Conservation (phyloP, 2,113 vertebrate species). For the Promerops cafer region DNA sequence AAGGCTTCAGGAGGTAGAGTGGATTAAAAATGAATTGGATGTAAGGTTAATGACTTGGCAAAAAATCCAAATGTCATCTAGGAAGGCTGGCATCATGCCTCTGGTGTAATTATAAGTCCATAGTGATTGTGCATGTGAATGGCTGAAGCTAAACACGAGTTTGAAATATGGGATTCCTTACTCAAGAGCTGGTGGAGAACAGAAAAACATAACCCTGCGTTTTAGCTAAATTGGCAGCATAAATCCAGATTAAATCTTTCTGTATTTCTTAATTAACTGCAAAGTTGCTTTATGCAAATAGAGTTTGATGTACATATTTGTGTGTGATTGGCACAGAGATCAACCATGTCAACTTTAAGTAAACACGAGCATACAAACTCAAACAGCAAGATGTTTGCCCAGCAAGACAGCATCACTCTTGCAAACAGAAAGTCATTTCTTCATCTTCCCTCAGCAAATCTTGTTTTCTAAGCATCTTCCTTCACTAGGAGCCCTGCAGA, state of each 20-base stretch:
- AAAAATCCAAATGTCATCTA: background rate
- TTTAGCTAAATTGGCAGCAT: background rate
- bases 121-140: background rate
- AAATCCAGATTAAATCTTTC: slow-evolving; percentile 6
- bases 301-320: background rate
- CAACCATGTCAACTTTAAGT: slow-evolving; percentile 20
- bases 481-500: background rate
- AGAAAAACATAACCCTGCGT: background rate
- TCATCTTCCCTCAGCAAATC: background rate
- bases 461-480: background rate
- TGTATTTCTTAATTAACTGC: slow-evolving; percentile 11
- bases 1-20: background rate
- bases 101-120: background rate
- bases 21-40: background rate
- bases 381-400: slow-evolving; percentile 44
- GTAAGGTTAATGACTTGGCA: background rate
- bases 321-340: slow-evolving; percentile 30
- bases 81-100: background rate
- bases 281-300: background rate
- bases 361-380: background rate
- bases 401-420: slow-evolving; percentile 2
- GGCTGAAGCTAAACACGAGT: background rate
- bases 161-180: background rate
- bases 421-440: slow-evolving; percentile 37
- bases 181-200: background rate